Evolutionary conservation across 1,140 invertebrate genomes (phyloP).

Genomic region (Nephila pilipes): DNA sequence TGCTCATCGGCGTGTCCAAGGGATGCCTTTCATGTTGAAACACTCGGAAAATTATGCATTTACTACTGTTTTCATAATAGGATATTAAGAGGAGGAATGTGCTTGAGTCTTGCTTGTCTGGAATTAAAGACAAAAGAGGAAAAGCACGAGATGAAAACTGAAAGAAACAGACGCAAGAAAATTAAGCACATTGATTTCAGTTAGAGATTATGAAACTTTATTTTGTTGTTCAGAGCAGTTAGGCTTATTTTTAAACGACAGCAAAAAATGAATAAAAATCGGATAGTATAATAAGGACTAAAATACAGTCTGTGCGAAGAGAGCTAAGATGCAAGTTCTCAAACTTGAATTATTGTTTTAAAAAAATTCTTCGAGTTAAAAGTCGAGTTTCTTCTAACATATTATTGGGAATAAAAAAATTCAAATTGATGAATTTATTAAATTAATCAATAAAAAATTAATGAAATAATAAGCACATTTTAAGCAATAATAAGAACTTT

Average conservation of each 20-base stretch:
- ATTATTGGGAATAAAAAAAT: too few species aligned
- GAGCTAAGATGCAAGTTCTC: too few species aligned
- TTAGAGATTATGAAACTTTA: neutral
- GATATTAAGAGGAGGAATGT: neutral
- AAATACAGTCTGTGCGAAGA: too few species aligned
- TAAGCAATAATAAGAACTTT: too few species aligned
- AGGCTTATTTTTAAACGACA: neutral
- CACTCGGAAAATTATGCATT: conserved; percentile 18
- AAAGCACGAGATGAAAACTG: neutral
- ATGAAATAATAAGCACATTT: too few species aligned
- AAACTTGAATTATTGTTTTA: too few species aligned
- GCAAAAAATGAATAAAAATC: too few species aligned
- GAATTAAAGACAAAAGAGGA: neutral
- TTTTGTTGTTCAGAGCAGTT: neutral
- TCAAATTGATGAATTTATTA: too few species aligned
- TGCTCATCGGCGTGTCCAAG: conserved; percentile 11
- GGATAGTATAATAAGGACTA: too few species aligned
- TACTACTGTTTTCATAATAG: conserved; percentile 24
- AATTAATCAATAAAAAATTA: too few species aligned
- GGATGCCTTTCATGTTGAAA: conserved; percentile 12
- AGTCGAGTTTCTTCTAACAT: too few species aligned
- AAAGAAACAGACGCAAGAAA: neutral
- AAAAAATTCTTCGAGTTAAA: too few species aligned
- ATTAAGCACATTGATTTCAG: neutral
- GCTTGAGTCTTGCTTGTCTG: neutral